These are phyloP conservation scores for Lethocerus indicus DNA, from an alignment of 1,140 invertebrate species.

Conservation along the genomic window DNA sequence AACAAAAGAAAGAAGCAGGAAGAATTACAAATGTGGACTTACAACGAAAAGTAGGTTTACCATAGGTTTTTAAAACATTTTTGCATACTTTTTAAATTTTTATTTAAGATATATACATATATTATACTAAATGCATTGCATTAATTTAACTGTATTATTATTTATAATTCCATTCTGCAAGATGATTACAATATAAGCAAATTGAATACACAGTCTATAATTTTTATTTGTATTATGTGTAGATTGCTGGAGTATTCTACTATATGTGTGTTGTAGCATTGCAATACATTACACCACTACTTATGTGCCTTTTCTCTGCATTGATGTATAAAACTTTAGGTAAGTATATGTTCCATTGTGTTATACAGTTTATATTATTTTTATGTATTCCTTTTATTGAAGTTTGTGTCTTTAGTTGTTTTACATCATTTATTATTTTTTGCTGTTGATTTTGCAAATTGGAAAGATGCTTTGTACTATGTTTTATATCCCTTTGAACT, in stretches of 20 bases:
- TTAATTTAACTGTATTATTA: too few species aligned
- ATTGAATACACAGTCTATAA: slow-evolving; percentile 6
- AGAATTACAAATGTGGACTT: slow-evolving; percentile 81
- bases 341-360: slow-evolving; percentile 19
- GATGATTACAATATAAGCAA: too few species aligned
- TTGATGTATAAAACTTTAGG: slow-evolving; percentile 89
- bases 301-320: slow-evolving; percentile 68
- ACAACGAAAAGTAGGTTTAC: slow-evolving; percentile 81
- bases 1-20: slow-evolving; percentile 81
- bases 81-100: not conserved
- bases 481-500: not conserved
- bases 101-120: not conserved
- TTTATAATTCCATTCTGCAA: too few species aligned
- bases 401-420: not conserved
- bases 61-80: not conserved
- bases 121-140: too few species aligned
- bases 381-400: not conserved
- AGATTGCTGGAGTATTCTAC: slow-evolving; percentile 88
- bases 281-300: slow-evolving; percentile 78
- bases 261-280: slow-evolving; percentile 87
- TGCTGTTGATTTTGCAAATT: not conserved
- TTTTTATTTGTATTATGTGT: slow-evolving; percentile 22
- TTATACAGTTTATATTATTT: not conserved
- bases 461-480: not conserved
- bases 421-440: not conserved